Conservation (phyloP, 1,140 invertebrate genomes). For the Prorops nasuta region DNA sequence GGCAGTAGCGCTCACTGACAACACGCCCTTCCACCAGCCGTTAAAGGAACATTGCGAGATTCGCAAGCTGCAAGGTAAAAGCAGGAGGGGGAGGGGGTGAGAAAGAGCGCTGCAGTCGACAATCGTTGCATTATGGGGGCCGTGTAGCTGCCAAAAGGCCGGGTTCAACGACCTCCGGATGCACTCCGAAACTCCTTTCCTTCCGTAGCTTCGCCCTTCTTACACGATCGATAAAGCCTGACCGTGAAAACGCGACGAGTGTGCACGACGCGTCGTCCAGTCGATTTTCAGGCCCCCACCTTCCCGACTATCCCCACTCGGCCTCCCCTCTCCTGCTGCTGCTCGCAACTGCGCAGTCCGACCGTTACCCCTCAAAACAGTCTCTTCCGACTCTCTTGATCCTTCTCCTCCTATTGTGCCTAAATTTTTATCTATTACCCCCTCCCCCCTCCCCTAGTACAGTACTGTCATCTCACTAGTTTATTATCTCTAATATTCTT, state of each 20-base stretch:
- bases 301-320: not conserved
- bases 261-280: slow-evolving; percentile 40
- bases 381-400: not conserved
- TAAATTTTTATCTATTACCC: not conserved
- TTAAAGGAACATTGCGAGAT: slow-evolving; percentile 19
- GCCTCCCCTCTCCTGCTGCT: not conserved
- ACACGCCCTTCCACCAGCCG: too few species aligned
- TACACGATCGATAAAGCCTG: slow-evolving; percentile 56
- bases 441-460: not conserved
- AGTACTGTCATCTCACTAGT: too few species aligned
- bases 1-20: too few species aligned
- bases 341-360: not conserved
- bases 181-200: slow-evolving; percentile 54
- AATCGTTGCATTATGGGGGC: slow-evolving; percentile 32
- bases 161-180: slow-evolving; percentile 55
- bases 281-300: slow-evolving; percentile 28
- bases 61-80: slow-evolving; percentile 7
- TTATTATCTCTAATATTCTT: too few species aligned
- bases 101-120: slow-evolving; percentile 3
- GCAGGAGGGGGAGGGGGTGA: not conserved
- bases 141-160: slow-evolving; percentile 36
- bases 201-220: slow-evolving; percentile 39
- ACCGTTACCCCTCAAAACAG: not conserved
- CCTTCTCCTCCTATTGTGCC: not conserved
- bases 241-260: slow-evolving; percentile 56